Conservation (phyloP, 2,113 vertebrate species). For the Galbula dea region DNA sequence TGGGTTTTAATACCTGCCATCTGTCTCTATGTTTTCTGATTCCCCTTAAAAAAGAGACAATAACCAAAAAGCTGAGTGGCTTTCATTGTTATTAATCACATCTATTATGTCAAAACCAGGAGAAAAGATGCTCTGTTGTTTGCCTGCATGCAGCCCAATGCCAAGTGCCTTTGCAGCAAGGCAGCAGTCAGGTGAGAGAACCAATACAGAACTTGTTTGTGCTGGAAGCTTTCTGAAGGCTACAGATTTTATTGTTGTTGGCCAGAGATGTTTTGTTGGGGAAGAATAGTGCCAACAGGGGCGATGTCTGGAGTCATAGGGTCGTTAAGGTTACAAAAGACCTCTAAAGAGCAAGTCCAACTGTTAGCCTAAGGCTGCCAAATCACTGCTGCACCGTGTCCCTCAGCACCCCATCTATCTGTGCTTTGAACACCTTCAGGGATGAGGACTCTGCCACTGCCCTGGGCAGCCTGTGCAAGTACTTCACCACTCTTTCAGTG, state of each 20-base stretch:
- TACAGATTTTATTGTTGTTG: background rate
- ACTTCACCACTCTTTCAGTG: too few relatives aligned
- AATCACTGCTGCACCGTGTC: too few relatives aligned
- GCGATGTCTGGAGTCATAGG: background rate
- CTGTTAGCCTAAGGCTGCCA: too few relatives aligned
- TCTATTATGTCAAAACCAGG: background rate
- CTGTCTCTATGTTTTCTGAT: background rate
- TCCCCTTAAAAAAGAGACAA: background rate
- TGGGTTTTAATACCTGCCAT: background rate
- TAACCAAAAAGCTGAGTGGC: background rate
- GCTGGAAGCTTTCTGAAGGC: background rate
- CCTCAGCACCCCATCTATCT: too few relatives aligned
- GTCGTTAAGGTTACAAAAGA: too few relatives aligned
- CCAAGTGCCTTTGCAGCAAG: rapidly evolving
- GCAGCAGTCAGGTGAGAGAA: background rate
- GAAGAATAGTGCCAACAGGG: rapidly evolving
- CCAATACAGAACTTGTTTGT: background rate
- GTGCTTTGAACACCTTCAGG: too few relatives aligned
- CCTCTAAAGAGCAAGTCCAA: too few relatives aligned
- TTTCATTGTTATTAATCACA: background rate
- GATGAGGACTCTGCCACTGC: too few relatives aligned
- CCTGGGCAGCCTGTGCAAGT: too few relatives aligned
- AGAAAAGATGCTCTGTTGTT: background rate
- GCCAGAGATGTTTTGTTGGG: rapidly evolving
- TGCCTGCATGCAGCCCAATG: too few relatives aligned